phyloP scores from a whole-genome alignment of 2,797 vertebrate genomes.

The Enoplosus armatus region DNA sequence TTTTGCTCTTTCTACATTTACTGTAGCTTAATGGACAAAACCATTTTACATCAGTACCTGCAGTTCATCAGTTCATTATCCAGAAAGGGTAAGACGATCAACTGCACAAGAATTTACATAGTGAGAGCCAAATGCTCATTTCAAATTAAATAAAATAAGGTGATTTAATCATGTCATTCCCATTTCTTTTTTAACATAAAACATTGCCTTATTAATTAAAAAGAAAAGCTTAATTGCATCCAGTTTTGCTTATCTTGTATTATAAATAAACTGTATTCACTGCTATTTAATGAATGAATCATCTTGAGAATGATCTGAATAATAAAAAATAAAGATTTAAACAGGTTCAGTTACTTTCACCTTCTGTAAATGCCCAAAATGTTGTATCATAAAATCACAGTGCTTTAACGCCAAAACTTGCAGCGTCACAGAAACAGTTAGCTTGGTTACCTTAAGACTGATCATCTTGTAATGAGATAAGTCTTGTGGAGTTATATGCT shows the following conservation, averaged over 20 bases:
- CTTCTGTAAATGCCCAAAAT: not conserved
- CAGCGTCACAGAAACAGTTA: not conserved
- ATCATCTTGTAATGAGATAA: not conserved
- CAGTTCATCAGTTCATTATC: constrained; percentile 8
- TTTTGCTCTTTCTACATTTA: not conserved
- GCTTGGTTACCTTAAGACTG: not conserved
- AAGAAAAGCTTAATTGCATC: too few relatives aligned
- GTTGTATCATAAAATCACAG: not conserved
- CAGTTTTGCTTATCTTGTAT: not conserved
- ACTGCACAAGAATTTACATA: not conserved
- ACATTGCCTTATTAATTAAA: not conserved
- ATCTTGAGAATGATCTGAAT: not conserved
- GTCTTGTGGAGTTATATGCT: not conserved
- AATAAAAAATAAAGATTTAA: not conserved
- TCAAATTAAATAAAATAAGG: not conserved
- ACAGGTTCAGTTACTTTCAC: not conserved
- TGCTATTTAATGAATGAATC: not conserved
- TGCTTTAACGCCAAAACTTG: not conserved
- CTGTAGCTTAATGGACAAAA: not conserved
- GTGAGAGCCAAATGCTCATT: not conserved
- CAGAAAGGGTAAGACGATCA: not conserved
- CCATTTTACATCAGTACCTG: not conserved
- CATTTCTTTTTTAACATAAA: not conserved
- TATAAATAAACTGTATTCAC: constrained; percentile 16
- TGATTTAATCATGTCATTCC: not conserved